Evolutionary conservation across 2,888 invertebrate species (phyloP), one percentile per base, ranked within the genome.

Genomic region (Muschampia plurimacula): DNA sequence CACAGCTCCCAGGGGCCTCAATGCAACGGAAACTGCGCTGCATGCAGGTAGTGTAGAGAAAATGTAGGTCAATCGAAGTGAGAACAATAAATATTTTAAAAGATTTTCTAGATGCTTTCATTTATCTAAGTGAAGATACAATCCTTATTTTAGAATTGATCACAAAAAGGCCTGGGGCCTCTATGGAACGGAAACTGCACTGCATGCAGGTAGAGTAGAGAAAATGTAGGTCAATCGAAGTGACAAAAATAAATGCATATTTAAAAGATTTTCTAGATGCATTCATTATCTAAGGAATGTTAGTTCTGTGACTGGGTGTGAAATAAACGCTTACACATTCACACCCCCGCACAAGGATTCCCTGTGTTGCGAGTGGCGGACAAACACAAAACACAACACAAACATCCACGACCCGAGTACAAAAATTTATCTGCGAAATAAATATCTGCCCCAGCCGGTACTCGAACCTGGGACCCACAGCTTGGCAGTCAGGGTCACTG

Each of bases 31-130:
- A 60, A 15, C 22, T 6, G 60, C 41, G 10, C 12, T 7, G 52
- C n/a, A n/a, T 36, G 13, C 59, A 60, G 28, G 36, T 9, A 13
- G 59, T 57, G 44, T 13, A 59, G n/a, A 44, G 15, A 22, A 67
- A 59, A 67, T 59, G 44, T 67, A 65, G 65, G 49, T 65, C 22
- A 32, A 6, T 49, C 44, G 49, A 22, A 28, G 49, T 46, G 65
- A 28, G n/a, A 65, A 65, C 28, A 13, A 5, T 60, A 36, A 60
- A 13, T 28, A 28, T 28, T 57, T 28, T 22, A 22, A 57, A 57
- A 28, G 57, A 12, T 28, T 57, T 57, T 52, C 49, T 52, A 57
- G 12, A 13, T 52, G 15, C 15, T 52, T 7, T 52, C 49, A 52
- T 15, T 52, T 22, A 15, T 9, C 15, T 15, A 15, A 1, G 15